A percentile compares a stretch with the other conserved stretches of the same genome.
These are phyloP conservation scores for Casuarius casuarius DNA, from an alignment of 2,113 vertebrate species.

Conservation along the genomic window DNA sequence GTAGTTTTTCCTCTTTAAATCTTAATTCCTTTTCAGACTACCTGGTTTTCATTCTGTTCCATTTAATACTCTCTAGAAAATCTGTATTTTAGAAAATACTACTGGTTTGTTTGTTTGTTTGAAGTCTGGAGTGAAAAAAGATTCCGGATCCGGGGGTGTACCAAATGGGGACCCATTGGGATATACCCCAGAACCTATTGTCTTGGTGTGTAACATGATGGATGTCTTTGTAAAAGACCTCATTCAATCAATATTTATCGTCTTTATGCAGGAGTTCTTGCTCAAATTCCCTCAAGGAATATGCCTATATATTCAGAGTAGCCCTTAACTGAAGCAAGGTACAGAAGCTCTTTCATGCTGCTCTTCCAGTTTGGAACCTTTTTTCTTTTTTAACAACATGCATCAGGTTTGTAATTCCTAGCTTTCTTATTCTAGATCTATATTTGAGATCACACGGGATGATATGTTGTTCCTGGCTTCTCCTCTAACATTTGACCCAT, in stretches of 20 bases:
- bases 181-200: not conserved
- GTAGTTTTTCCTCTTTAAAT: not conserved
- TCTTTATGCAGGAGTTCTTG: not conserved
- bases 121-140: no score
- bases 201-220: not conserved
- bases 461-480: slow-evolving; percentile 93
- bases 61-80: not conserved
- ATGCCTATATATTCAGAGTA: accelerated
- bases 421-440: slow-evolving; percentile 76
- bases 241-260: not conserved
- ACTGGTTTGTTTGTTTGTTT: not conserved
- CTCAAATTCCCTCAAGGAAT: not conserved
- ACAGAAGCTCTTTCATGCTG: not conserved
- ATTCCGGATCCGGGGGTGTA: not conserved
- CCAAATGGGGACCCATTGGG: not conserved
- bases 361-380: not conserved
- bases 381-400: not conserved
- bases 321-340: not conserved
- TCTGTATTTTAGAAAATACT: not conserved
- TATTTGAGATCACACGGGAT: slow-evolving; percentile 84
- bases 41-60: not conserved
- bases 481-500: slow-evolving; percentile 95
- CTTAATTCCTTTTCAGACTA: not conserved
- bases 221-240: not conserved
- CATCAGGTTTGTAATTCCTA: not conserved